phyloP scores from a whole-genome alignment of 1,140 invertebrate species.

The Chionoecetes opilio region DNA sequence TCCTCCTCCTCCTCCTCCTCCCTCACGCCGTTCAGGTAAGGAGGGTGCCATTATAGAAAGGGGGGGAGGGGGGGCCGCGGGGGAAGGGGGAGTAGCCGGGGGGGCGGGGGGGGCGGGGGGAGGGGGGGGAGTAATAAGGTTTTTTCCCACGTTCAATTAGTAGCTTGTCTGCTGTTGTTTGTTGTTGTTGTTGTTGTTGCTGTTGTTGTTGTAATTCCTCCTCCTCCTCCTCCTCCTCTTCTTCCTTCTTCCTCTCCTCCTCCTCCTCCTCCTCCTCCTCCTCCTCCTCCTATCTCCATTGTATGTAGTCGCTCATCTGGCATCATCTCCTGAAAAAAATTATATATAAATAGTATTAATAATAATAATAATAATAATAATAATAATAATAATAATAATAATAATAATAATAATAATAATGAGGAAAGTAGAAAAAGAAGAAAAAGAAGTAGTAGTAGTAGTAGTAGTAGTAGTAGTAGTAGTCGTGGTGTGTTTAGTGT shows the following conservation, averaged over 20 bases:
- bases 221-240: not conserved
- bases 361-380: conserved; percentile 39
- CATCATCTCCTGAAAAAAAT: not conserved
- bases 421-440: not conserved
- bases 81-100: not conserved
- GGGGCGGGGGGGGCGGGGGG: not conserved
- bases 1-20: not conserved
- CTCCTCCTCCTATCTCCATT: not conserved
- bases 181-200: not conserved
- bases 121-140: not conserved
- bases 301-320: not conserved
- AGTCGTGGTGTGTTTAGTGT: too few species aligned
- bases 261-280: conserved; percentile 18
- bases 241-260: not conserved
- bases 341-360: not conserved
- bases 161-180: not conserved
- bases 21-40: not conserved
- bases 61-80: not conserved
- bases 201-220: not conserved
- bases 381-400: conserved; percentile 42
- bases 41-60: not conserved
- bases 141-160: not conserved
- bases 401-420: conserved; percentile 37
- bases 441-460: too few species aligned
- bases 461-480: too few species aligned